Percentiles rank a stretch among this genome's conserved stretches.
Evolutionary conservation across 1,140 invertebrate genomes (phyloP).

Genomic region (Cylas formicarius): DNA sequence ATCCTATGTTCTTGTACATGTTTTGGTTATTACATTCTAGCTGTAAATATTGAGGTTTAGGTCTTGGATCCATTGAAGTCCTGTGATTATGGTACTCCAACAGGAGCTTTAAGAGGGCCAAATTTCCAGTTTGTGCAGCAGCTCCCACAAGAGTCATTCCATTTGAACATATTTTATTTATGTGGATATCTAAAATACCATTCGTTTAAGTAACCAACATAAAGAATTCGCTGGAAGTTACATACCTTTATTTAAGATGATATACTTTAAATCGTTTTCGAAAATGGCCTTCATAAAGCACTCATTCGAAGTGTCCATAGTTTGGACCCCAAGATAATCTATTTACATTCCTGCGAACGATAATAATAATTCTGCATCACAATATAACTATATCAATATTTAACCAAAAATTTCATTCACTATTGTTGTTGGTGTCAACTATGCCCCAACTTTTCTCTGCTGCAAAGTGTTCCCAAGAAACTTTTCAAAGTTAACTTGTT

Average conservation of each 20-base stretch:
- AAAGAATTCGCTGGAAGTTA: too few species aligned
- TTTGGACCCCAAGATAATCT: too few species aligned
- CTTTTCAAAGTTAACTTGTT: too few species aligned
- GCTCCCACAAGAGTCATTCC: constrained; percentile 44
- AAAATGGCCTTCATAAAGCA: constrained; percentile 36
- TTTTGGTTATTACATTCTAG: constrained; percentile 23
- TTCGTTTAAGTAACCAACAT: constrained; percentile 20
- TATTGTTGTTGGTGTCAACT: too few species aligned
- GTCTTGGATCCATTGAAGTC: constrained; percentile 24
- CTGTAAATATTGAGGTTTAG: constrained; percentile 27
- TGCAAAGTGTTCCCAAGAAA: too few species aligned
- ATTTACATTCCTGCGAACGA: too few species aligned
- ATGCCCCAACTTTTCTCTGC: too few species aligned
- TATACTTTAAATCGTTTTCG: constrained; percentile 31
- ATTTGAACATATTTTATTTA: constrained; percentile 43
- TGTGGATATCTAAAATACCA: constrained; percentile 41
- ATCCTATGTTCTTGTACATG: constrained; percentile 39
- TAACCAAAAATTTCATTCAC: too few species aligned
- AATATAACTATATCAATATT: too few species aligned
- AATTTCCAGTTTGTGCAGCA: constrained; percentile 44
- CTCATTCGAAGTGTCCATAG: constrained; percentile 31
- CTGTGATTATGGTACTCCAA: constrained; percentile 36
- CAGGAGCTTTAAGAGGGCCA: constrained; percentile 40
- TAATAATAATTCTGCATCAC: too few species aligned
- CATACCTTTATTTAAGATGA: constrained; percentile 23